Base-by-base conservation (phyloP, 2,888 invertebrate genomes). In the Myopa testacea region DNA sequence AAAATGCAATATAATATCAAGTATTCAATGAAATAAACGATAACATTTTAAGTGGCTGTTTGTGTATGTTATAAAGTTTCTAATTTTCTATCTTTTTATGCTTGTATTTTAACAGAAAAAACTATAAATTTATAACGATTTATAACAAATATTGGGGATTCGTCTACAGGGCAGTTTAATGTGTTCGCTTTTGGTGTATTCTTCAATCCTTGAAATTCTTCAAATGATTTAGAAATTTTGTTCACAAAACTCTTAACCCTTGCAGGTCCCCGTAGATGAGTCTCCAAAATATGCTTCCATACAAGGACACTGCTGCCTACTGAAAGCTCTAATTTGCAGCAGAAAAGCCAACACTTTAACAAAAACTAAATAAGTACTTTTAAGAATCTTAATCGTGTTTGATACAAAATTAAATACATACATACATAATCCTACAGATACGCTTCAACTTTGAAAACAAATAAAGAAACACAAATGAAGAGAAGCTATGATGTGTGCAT, bases 361-460 rank as follows among this genome's bases (percentile, higher is more conserved):
- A 75, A 70, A 76, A 75, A 71, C 14, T 60, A 62, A 70, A 78
- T 81, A 81, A 81, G 81, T 81, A 81, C 81, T 80, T 80, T 76
- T 77, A 78, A 79, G 45, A 80, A 79, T 74, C 75, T 71, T 68
- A 55, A 37, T 38, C 60, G n/a, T 74, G 76, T 58, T 77, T 79
- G 76, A 77, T 75, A 52, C 63, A 74, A 34, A 14, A 58, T 71
- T 63, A 62, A 45, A 73, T 40, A 58, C 16, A 45, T 62, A 38
- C 37, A 45, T 62, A 52, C n/a, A 37, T 63, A 74, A 50, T 63
- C 34, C 7, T 37, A 60, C 8, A 6, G 58, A 10, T 19, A 38
- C 52, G 34, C 38, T 60, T 65, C 19, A 52, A n/a, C 37, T 52
- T 34, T 14, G 34, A 65, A 63, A 65, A 74, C 37, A 74, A 74